Conservation (phyloP, 1,140 invertebrate species). For the Liolophura sinensis region DNA sequence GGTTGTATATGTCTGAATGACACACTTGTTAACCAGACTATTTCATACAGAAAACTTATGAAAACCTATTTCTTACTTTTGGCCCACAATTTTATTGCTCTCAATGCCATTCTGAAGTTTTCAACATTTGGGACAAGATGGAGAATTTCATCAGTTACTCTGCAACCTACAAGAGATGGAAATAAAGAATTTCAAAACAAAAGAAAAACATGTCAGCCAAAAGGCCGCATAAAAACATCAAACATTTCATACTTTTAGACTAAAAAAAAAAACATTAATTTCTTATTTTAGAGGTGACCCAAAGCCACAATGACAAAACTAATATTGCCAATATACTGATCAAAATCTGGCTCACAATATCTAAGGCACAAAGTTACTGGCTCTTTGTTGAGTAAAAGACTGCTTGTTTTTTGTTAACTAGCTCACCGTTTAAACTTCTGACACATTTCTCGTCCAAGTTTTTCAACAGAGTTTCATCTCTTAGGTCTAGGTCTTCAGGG, state of each 20-base stretch:
- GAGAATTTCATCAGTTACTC: constrained; percentile 98
- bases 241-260: not conserved
- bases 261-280: too few species aligned
- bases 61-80: too few species aligned
- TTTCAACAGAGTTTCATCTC: constrained; percentile 89
- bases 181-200: constrained; percentile 1
- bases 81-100: constrained; percentile 98
- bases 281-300: too few species aligned
- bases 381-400: too few species aligned
- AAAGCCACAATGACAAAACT: too few species aligned
- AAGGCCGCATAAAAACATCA: not conserved
- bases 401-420: not conserved
- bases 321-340: too few species aligned
- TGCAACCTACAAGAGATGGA: constrained; percentile 67
- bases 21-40: too few species aligned
- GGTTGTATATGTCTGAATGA: too few species aligned
- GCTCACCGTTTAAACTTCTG: constrained; percentile 84
- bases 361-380: too few species aligned
- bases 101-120: constrained; percentile 88
- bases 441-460: constrained; percentile 97
- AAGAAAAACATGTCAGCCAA: not conserved
- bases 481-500: constrained; percentile 79
- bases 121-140: constrained; percentile 93
- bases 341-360: too few species aligned
- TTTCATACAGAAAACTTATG: too few species aligned